Evolutionary conservation across 2,113 vertebrate species (phyloP).

Genomic region (Atlantisia rogersi): DNA sequence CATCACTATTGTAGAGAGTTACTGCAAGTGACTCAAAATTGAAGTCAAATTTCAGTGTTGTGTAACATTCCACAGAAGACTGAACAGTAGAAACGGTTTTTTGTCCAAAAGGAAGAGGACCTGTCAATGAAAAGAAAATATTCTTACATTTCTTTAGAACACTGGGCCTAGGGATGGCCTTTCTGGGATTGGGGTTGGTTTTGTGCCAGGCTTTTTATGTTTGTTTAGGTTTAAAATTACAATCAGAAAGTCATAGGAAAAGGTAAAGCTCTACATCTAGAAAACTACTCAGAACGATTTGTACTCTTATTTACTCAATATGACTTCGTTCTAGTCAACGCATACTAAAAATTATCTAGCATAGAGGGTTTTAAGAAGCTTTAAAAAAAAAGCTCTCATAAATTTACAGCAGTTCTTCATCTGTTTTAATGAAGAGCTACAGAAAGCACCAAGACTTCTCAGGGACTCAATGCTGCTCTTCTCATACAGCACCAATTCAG

Average conservation of each 20-base stretch:
- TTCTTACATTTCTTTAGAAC: neutral
- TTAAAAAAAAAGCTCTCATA: neutral
- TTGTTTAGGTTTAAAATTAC: neutral
- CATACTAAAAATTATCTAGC: neutral
- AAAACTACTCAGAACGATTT: neutral
- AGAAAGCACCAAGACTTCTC: neutral
- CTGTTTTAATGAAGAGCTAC: neutral
- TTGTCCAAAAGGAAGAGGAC: constrained; percentile 11
- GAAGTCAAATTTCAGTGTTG: constrained; percentile 85
- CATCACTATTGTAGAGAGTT: constrained; percentile 82
- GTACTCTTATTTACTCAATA: neutral
- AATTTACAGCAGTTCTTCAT: neutral
- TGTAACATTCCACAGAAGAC: constrained; percentile 47
- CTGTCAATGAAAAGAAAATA: constrained; percentile 3
- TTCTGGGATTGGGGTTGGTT: neutral
- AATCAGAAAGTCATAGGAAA: neutral
- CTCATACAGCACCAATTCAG: neutral
- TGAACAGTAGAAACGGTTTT: neutral
- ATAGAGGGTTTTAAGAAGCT: neutral
- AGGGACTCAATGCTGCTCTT: neutral
- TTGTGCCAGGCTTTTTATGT: neutral
- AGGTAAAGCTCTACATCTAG: neutral
- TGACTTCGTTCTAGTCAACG: neutral
- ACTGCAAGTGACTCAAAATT: constrained; percentile 90
- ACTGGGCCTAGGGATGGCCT: no score